phyloP scores from a whole-genome alignment of 2,888 invertebrate species.

The Acleris literana region DNA sequence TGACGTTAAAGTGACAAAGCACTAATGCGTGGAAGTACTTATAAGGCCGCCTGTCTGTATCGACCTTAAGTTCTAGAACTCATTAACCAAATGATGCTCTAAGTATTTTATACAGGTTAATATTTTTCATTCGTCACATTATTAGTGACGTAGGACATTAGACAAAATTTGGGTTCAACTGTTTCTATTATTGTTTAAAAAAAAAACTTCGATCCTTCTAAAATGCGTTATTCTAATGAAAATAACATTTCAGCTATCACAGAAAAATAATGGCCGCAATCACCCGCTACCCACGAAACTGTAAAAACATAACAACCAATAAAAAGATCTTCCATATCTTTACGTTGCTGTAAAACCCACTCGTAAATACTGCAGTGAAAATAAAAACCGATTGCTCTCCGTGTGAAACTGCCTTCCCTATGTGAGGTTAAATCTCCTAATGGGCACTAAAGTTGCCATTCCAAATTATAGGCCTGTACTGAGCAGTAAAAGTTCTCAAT shows the following conservation, averaged over 20 bases:
- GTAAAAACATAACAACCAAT: constrained; percentile 35
- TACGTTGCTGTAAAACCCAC: constrained; percentile 36
- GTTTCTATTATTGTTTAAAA: no score
- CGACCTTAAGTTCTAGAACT: no score
- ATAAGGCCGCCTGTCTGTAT: no score
- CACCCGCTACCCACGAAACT: constrained; percentile 25
- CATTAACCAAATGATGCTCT: neutral
- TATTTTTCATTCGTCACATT: no score
- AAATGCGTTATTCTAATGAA: no score
- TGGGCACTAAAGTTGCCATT: constrained; percentile 35
- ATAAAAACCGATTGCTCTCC: constrained; percentile 36
- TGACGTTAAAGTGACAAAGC: no score
- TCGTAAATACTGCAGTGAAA: constrained; percentile 37
- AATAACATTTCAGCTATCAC: neutral
- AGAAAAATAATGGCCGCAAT: constrained; percentile 13
- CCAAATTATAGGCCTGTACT: constrained; percentile 29
- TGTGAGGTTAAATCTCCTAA: constrained; percentile 32
- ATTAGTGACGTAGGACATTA: no score
- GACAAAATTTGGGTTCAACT: no score
- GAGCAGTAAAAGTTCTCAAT: constrained; percentile 29
- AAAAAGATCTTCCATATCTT: constrained; percentile 36
- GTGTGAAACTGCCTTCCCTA: constrained; percentile 34
- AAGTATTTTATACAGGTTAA: no score
- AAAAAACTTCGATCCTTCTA: no score
- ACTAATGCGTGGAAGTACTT: no score